These are phyloP conservation scores for Chymomyza amoena DNA, from an alignment of 2,888 invertebrate genomes.

Conservation along the genomic window DNA sequence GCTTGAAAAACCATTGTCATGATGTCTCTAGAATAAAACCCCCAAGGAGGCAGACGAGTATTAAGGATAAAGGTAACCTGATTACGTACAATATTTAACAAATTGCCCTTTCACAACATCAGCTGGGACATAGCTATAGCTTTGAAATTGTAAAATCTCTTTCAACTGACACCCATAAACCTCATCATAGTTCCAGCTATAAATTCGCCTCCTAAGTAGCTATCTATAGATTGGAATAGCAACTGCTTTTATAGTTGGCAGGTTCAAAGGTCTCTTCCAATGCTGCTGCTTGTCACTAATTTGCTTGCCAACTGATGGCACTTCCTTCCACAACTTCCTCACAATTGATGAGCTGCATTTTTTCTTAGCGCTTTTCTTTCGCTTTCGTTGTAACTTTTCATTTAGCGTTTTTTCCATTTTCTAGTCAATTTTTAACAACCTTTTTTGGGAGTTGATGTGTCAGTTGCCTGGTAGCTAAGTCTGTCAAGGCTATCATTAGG, in stretches of 20 bases:
- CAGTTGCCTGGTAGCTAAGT: not conserved
- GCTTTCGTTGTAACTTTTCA: not conserved
- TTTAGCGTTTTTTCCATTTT: not conserved
- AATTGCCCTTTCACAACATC: too few relatives aligned
- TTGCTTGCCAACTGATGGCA: slow-evolving; percentile 37
- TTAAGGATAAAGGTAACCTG: too few relatives aligned
- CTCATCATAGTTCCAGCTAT: not conserved
- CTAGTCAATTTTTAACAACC: not conserved
- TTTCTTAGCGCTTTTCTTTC: not conserved
- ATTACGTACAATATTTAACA: too few relatives aligned
- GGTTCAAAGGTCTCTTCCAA: not conserved
- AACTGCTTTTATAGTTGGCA: slow-evolving; percentile 17
- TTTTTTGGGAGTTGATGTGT: too few relatives aligned
- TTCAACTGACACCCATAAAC: not conserved
- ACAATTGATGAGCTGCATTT: slow-evolving; percentile 38
- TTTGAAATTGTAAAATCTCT: too few relatives aligned
- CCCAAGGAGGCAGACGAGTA: too few relatives aligned
- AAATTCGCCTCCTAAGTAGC: not conserved
- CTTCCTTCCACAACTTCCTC: slow-evolving; percentile 20
- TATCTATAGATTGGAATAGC: slow-evolving; percentile 10
- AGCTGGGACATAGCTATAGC: too few relatives aligned
- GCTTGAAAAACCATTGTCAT: too few relatives aligned
- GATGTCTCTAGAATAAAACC: too few relatives aligned
- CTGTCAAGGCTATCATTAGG: slow-evolving; percentile 30
- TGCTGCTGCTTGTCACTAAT: slow-evolving; percentile 37